Evolutionary conservation across 1,140 invertebrate genomes (phyloP).

Genomic region (Ceratina calcarata): DNA sequence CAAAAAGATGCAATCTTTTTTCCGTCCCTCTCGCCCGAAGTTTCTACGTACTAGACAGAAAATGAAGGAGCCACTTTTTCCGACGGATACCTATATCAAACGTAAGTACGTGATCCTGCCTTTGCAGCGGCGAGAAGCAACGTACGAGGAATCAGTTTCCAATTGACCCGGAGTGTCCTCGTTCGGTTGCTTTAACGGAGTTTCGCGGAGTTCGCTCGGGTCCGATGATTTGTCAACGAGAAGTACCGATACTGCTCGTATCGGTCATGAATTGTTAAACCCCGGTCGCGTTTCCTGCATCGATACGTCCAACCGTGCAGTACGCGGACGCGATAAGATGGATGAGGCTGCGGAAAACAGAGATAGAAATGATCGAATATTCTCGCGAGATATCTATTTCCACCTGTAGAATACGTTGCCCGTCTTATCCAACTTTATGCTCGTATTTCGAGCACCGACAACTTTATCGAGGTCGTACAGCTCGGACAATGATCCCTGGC

Average conservation of each 20-base stretch:
- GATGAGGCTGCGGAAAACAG: not conserved
- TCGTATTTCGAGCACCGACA: conserved; percentile 43
- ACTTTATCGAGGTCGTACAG: conserved; percentile 45
- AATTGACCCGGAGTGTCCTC: conserved; percentile 41
- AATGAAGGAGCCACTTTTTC: conserved; percentile 30
- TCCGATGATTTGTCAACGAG: conserved; percentile 8
- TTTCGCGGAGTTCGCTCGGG: conserved; percentile 13
- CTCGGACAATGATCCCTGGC: conserved; percentile 6
- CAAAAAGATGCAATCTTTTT: not conserved
- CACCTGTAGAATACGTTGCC: conserved; percentile 60
- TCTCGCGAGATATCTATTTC: conserved; percentile 47
- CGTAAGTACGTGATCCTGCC: conserved; percentile 20
- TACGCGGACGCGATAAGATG: conserved; percentile 6
- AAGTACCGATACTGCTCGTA: not conserved
- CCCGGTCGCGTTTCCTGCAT: not conserved
- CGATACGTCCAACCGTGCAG: too few relatives aligned
- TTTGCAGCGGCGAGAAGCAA: not conserved
- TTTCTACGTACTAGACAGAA: not conserved
- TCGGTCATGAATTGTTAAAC: conserved; percentile 11
- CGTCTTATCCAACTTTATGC: conserved; percentile 7
- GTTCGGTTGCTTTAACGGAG: conserved; percentile 40
- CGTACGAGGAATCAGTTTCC: conserved; percentile 32
- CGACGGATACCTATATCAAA: conserved; percentile 39
- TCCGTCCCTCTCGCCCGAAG: too few relatives aligned
- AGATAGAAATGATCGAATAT: conserved; percentile 13